Percentiles rank a stretch among this genome's conserved stretches.
These are phyloP conservation scores for Engraulis encrasicolus DNA, from an alignment of 2,113 vertebrate genomes.

Conservation along the genomic window DNA sequence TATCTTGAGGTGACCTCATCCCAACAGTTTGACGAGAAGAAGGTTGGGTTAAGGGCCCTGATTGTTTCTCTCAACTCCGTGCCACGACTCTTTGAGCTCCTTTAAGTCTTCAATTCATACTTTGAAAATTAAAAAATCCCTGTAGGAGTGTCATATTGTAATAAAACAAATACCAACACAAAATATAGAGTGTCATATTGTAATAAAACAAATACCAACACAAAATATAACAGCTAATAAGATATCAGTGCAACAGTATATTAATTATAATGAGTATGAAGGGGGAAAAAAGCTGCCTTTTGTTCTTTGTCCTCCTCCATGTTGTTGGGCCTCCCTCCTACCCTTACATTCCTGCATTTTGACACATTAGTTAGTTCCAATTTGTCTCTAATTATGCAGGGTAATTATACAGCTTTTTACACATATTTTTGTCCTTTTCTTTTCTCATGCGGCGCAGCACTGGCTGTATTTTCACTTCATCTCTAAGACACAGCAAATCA, in stretches of 20 bases:
- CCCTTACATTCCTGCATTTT: constrained; percentile 5
- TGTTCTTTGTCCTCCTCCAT: constrained; percentile 18
- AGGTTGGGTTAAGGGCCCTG: too few relatives aligned
- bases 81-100: too few relatives aligned
- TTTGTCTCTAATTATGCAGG: constrained; percentile 38
- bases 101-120: too few relatives aligned
- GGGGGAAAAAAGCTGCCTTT: neutral
- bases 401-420: constrained; percentile 34
- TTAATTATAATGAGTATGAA: constrained; percentile 17
- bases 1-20: too few relatives aligned
- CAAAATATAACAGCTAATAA: too few relatives aligned
- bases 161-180: neutral
- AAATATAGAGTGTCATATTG: neutral
- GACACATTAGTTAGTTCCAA: constrained; percentile 19
- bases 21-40: too few relatives aligned
- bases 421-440: too few relatives aligned
- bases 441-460: constrained; percentile 17
- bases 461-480: constrained; percentile 37
- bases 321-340: constrained; percentile 5
- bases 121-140: too few relatives aligned
- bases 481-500: constrained; percentile 26
- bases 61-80: too few relatives aligned
- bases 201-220: neutral
- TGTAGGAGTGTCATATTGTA: neutral
- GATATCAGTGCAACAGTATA: neutral